These are phyloP conservation scores for Noctua comes DNA, from an alignment of 2,888 invertebrate species.

Conservation along the genomic window DNA sequence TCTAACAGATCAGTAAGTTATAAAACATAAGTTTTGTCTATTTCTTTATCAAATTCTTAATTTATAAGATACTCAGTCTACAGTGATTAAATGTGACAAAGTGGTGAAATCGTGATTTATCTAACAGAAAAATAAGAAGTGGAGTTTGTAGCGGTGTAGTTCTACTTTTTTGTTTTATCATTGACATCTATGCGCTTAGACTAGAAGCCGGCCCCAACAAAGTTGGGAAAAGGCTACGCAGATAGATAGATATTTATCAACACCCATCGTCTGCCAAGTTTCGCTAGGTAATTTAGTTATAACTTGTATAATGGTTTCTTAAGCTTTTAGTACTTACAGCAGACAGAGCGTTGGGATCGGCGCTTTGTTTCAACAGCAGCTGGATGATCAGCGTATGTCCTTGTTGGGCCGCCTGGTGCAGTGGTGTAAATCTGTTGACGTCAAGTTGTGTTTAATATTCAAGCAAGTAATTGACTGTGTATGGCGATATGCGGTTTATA, in stretches of 20 bases:
- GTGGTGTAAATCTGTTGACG: constrained; percentile 94
- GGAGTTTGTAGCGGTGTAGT: neutral
- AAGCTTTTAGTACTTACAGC: constrained; percentile 92
- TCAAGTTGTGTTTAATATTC: neutral
- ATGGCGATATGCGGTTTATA: neutral
- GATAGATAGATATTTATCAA: neutral
- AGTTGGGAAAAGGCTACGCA: neutral
- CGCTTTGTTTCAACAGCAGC: constrained; percentile 96
- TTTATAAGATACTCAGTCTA: neutral
- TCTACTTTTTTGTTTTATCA: neutral
- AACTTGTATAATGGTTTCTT: neutral
- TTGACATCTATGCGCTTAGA: neutral
- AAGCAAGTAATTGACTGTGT: neutral
- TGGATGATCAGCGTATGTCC: constrained; percentile 99
- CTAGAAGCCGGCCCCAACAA: neutral
- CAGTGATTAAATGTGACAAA: too few species aligned
- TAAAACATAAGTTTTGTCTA: neutral
- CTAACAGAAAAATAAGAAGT: neutral
- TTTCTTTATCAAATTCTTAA: neutral
- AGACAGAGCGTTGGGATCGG: constrained; percentile 98
- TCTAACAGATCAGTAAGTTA: too few species aligned
- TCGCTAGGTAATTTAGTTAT: neutral
- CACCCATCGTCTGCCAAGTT: neutral
- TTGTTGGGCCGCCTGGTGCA: constrained; percentile 99
- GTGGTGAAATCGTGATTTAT: neutral